phyloP scores from a whole-genome alignment of 1,140 invertebrate genomes.

The Limonius californicus region DNA sequence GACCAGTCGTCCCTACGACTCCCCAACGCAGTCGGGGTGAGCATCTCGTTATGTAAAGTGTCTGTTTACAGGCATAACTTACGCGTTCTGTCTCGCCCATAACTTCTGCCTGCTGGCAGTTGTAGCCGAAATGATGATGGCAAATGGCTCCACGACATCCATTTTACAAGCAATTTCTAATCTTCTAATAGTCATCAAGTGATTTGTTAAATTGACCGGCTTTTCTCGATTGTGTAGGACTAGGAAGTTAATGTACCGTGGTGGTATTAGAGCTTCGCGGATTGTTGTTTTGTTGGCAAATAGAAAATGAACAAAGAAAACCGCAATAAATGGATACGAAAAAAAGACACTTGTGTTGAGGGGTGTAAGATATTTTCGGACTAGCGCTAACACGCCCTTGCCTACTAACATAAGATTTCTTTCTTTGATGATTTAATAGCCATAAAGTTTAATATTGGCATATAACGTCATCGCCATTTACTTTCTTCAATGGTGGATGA shows the following conservation, averaged over 20 bases:
- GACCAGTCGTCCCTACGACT: not conserved
- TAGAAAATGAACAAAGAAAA: not conserved
- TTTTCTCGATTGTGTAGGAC: slow-evolving; percentile 12
- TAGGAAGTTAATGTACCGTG: slow-evolving; percentile 5
- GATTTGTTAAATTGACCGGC: slow-evolving; percentile 14
- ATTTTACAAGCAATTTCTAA: slow-evolving; percentile 38
- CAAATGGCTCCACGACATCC: slow-evolving; percentile 38
- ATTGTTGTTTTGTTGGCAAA: not conserved
- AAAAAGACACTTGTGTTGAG: too few species aligned
- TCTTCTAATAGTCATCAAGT: slow-evolving; percentile 40
- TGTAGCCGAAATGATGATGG: slow-evolving; percentile 40
- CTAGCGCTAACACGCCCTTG: too few species aligned
- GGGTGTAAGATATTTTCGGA: too few species aligned
- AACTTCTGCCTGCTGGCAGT: slow-evolving; percentile 34
- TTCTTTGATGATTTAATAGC: too few species aligned
- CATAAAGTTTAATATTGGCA: too few species aligned
- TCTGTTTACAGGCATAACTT: slow-evolving; percentile 45
- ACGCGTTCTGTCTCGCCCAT: slow-evolving; percentile 39
- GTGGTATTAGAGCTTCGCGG: not conserved
- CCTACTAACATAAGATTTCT: too few species aligned
- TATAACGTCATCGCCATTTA: too few species aligned
- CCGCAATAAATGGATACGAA: not conserved
- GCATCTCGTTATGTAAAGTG: slow-evolving; percentile 47
- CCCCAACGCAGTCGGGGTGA: slow-evolving; percentile 29
- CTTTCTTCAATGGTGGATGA: too few species aligned